These are phyloP conservation scores for Gallinago undulata DNA, from an alignment of 2,113 vertebrate species.

Conservation along the genomic window DNA sequence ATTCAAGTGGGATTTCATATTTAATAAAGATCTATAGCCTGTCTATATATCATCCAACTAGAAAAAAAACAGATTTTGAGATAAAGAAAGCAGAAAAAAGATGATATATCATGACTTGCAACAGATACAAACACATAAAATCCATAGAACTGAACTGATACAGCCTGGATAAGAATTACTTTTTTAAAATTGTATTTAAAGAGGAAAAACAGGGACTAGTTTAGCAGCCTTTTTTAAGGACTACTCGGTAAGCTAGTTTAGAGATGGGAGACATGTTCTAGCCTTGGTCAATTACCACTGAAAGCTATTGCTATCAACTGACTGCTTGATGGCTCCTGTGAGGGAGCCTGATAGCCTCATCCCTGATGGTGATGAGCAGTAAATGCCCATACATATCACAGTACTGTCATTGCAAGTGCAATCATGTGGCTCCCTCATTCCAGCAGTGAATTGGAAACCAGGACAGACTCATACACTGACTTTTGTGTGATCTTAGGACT, in stretches of 20 bases:
- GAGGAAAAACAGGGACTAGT: not conserved
- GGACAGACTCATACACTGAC: not conserved
- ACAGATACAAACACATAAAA: not conserved
- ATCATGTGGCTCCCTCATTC: not conserved
- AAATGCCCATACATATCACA: not conserved
- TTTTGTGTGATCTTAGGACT: not conserved
- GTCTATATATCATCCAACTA: not conserved
- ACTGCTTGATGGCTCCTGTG: not conserved
- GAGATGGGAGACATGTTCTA: not conserved
- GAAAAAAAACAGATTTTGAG: not conserved
- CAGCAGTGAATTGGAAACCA: not conserved
- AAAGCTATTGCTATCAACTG: not conserved
- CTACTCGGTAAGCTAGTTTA: not conserved
- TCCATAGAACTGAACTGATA: not conserved
- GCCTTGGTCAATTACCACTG: not conserved
- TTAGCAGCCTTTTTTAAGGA: not conserved
- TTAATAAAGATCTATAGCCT: not conserved
- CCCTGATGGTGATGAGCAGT: not conserved
- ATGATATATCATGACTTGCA: not conserved
- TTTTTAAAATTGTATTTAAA: not conserved
- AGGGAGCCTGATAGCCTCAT: rapidly evolving
- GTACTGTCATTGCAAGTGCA: not conserved
- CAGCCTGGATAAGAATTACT: not conserved
- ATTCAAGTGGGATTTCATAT: not conserved
- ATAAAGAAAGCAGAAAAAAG: not conserved